A percentile compares a stretch with the other conserved stretches of the same genome.
These are phyloP conservation scores for Babylonia areolata DNA, from an alignment of 1,140 invertebrate genomes.

Conservation along the genomic window DNA sequence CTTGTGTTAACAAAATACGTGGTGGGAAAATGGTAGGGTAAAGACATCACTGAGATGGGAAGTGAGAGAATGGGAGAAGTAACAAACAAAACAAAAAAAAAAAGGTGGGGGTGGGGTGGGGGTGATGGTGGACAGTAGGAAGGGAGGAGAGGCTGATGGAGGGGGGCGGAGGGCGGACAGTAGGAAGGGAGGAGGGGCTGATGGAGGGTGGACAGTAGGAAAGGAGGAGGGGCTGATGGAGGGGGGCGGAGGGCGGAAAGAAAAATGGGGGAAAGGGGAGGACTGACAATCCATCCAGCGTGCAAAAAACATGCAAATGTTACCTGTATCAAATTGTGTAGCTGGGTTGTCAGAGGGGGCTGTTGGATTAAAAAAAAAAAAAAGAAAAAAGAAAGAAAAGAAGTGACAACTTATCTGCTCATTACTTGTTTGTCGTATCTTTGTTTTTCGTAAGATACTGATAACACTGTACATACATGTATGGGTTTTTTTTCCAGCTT, in stretches of 20 bases:
- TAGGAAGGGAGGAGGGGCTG: background rate
- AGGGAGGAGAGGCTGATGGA: background rate
- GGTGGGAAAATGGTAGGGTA: too few species aligned
- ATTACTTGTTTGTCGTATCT: too few species aligned
- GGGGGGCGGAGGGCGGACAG: background rate
- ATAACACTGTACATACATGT: too few species aligned
- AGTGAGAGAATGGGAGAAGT: too few species aligned
- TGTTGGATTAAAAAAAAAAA: slow-evolving; percentile 33
- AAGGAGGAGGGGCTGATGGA: background rate
- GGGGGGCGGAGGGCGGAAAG: background rate
- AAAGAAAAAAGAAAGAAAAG: too few species aligned
- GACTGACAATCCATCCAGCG: background rate
- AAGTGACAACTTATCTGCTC: too few species aligned
- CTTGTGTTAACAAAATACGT: too few species aligned
- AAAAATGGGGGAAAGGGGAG: background rate
- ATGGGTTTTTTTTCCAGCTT: too few species aligned
- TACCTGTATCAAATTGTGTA: slow-evolving; percentile 56
- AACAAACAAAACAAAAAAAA: too few species aligned
- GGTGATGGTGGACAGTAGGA: background rate
- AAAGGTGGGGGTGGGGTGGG: too few species aligned
- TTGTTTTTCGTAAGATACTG: too few species aligned
- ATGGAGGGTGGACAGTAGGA: background rate
- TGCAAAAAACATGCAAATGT: slow-evolving; percentile 48
- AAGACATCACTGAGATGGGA: too few species aligned
- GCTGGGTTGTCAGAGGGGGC: slow-evolving; percentile 56